phyloP scores from a whole-genome alignment of 2,888 invertebrate genomes.

The Panopea generosa region DNA sequence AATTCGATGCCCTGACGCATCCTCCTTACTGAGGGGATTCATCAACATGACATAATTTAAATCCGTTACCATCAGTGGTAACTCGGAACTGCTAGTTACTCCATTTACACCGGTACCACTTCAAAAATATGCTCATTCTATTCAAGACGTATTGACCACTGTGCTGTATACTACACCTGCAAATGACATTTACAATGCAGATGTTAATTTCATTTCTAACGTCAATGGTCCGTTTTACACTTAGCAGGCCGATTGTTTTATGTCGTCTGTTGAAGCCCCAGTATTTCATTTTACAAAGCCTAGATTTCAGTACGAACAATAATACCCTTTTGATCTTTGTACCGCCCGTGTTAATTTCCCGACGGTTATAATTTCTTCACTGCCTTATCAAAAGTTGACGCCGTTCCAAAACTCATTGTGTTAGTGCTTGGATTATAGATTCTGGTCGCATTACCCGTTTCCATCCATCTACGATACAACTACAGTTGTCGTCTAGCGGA shows the following conservation, averaged over 20 bases:
- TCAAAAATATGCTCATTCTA: not conserved
- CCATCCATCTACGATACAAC: not conserved
- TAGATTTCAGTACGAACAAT: constrained; percentile 10
- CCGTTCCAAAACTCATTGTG: constrained; percentile 19
- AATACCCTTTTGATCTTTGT: constrained; percentile 14
- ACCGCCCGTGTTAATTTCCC: constrained; percentile 19
- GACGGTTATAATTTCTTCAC: not conserved
- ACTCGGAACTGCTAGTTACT: not conserved
- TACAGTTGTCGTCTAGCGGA: no score
- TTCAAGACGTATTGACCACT: not conserved
- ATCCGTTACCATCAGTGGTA: constrained; percentile 16
- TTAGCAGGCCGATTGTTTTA: constrained; percentile 8
- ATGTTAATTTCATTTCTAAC: constrained; percentile 27
- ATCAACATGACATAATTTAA: constrained; percentile 27
- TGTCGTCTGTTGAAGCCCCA: constrained; percentile 7
- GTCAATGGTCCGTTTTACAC: constrained; percentile 25
- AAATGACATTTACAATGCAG: constrained; percentile 3
- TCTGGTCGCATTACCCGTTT: not conserved
- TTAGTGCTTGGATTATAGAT: constrained; percentile 17
- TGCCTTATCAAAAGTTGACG: not conserved
- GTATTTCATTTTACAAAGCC: constrained; percentile 32
- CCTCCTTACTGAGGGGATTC: constrained; percentile 14
- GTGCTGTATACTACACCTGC: constrained; percentile 13
- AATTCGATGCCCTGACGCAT: not conserved
- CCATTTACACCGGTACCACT: constrained; percentile 11